These are phyloP conservation scores for Cygnus atratus DNA, from an alignment of 2,113 vertebrate species.

Conservation along the genomic window DNA sequence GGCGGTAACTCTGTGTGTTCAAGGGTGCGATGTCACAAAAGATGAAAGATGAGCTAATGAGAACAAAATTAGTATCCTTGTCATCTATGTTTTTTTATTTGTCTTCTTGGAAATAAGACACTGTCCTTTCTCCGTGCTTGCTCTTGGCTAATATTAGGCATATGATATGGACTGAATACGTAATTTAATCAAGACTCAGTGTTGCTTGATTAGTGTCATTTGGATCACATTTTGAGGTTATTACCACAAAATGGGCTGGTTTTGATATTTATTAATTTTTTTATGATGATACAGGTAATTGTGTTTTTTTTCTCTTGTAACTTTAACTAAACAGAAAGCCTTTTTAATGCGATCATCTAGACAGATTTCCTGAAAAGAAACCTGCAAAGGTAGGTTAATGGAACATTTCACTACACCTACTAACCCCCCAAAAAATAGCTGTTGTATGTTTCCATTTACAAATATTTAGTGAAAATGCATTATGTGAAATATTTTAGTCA, in stretches of 20 bases:
- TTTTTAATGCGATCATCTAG: not conserved
- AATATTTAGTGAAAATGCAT: constrained; percentile 45
- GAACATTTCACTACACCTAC: constrained; percentile 30
- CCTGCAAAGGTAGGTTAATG: not conserved
- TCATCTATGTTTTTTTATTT: not conserved
- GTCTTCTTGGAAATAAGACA: not conserved
- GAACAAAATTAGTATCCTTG: not conserved
- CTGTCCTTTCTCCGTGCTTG: not conserved
- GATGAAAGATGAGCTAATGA: not conserved
- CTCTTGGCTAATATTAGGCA: not conserved
- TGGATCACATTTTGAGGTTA: not conserved
- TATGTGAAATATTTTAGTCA: constrained; percentile 32
- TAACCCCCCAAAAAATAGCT: constrained; percentile 21
- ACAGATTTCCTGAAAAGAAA: not conserved
- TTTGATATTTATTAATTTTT: not conserved
- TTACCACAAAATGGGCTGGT: not conserved
- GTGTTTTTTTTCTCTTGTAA: not conserved
- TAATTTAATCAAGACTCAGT: not conserved
- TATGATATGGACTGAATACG: not conserved
- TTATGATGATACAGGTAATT: not conserved
- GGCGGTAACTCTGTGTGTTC: not conserved
- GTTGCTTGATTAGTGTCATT: not conserved
- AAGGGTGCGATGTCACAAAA: not conserved
- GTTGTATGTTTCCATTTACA: constrained; percentile 61
- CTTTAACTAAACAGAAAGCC: not conserved